phyloP scores from a whole-genome alignment of 2,797 vertebrate genomes.

The Streptopelia turtur region DNA sequence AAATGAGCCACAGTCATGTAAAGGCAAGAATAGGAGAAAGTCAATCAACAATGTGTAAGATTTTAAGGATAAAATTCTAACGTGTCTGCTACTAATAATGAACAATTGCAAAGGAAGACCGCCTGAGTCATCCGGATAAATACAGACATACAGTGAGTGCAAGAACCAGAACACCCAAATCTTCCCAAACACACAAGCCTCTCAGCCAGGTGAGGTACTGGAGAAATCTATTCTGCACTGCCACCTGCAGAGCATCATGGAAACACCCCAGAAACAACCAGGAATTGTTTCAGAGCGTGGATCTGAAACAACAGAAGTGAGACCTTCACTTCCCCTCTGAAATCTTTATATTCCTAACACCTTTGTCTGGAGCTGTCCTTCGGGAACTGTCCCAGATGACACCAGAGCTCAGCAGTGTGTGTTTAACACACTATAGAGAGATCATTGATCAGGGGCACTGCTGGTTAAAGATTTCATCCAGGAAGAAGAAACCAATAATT shows the following conservation, averaged over 20 bases:
- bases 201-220: accelerated
- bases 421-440: neutral
- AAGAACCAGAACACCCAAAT: neutral
- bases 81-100: neutral
- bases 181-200: neutral
- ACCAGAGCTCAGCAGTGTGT: neutral
- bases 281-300: neutral
- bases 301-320: neutral
- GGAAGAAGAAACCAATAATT: neutral
- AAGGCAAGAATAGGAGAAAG: neutral
- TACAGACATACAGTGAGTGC: neutral
- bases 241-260: neutral
- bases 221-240: neutral
- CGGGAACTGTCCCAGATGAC: neutral
- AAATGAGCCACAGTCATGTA: neutral
- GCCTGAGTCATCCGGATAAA: neutral
- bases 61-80: neutral
- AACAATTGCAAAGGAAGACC: neutral
- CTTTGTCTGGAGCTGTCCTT: neutral
- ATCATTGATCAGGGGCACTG: neutral
- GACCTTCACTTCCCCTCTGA: neutral
- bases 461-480: neutral
- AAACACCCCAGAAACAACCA: neutral
- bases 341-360: neutral
- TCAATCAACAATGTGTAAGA: neutral